Percentiles rank a stretch among this genome's conserved stretches.
phyloP scores from a whole-genome alignment of 2,797 vertebrate species.

The Peromyscus attwateri region DNA sequence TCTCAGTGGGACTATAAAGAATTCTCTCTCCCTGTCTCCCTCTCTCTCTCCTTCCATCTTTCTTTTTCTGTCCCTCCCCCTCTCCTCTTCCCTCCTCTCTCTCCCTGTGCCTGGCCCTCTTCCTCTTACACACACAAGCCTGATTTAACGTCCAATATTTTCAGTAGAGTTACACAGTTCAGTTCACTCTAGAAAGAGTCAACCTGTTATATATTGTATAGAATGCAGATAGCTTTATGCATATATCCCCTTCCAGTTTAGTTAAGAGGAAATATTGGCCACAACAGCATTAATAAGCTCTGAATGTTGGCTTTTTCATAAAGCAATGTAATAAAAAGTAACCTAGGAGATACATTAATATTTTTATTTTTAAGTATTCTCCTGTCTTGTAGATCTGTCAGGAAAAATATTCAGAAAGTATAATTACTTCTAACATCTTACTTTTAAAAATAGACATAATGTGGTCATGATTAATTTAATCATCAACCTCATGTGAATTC shows the following conservation, averaged over 20 bases:
- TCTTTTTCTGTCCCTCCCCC: too few relatives aligned
- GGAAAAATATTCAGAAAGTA: conserved; percentile 48
- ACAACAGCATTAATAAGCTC: neutral
- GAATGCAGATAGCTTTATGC: neutral
- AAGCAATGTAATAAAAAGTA: conserved; percentile 11
- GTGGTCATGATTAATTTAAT: conserved; percentile 26
- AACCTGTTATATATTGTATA: neutral
- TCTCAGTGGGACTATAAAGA: neutral
- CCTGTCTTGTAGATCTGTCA: neutral
- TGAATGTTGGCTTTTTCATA: neutral
- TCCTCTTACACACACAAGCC: neutral
- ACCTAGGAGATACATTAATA: conserved; percentile 13
- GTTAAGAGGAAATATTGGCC: neutral
- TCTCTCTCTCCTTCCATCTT: neutral
- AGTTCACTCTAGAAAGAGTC: neutral
- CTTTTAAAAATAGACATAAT: conserved; percentile 13
- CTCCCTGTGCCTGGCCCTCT: too few relatives aligned
- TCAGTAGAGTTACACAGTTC: neutral
- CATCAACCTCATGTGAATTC: conserved; percentile 7
- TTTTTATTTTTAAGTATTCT: neutral
- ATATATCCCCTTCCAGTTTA: neutral
- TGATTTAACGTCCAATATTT: neutral
- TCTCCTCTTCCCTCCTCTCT: too few relatives aligned
- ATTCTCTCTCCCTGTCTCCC: neutral
- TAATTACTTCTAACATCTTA: conserved; percentile 14